These are phyloP conservation scores for Megamerina dolium DNA, from an alignment of 2,888 invertebrate genomes.

Conservation along the genomic window DNA sequence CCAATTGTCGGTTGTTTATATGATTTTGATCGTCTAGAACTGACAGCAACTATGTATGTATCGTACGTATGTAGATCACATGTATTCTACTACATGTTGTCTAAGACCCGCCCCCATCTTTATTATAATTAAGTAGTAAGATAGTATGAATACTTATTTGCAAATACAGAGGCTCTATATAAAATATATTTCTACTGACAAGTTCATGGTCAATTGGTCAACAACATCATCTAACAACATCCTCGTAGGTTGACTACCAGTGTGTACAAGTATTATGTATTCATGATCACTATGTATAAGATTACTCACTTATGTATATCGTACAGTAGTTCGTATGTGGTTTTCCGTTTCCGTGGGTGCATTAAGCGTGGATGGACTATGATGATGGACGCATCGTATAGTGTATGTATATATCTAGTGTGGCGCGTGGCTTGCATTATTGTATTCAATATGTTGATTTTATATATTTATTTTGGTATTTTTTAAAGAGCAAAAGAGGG, in stretches of 20 bases:
- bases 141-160: not conserved
- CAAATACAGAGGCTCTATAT: not conserved
- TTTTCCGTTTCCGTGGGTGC: slow-evolving; percentile 10
- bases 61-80: too few species aligned
- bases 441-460: too few species aligned
- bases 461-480: not conserved
- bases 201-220: slow-evolving; percentile 8
- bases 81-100: too few species aligned
- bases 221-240: too few species aligned
- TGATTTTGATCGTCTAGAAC: too few species aligned
- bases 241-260: too few species aligned
- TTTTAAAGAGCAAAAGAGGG: too few species aligned
- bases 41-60: too few species aligned
- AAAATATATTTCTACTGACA: not conserved
- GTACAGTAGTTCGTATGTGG: not conserved
- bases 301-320: not conserved
- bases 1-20: too few species aligned
- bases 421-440: slow-evolving; percentile 1
- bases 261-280: too few species aligned
- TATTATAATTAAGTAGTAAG: not conserved
- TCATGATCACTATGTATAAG: not conserved
- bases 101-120: slow-evolving; percentile 7
- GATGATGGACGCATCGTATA: too few species aligned
- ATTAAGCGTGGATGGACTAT: slow-evolving; percentile 1
- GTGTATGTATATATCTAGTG: too few species aligned